Evolutionary conservation across 2,113 vertebrate genomes (phyloP), one percentile per base, ranked within the genome.

Genomic region (Lepus americanus): DNA sequence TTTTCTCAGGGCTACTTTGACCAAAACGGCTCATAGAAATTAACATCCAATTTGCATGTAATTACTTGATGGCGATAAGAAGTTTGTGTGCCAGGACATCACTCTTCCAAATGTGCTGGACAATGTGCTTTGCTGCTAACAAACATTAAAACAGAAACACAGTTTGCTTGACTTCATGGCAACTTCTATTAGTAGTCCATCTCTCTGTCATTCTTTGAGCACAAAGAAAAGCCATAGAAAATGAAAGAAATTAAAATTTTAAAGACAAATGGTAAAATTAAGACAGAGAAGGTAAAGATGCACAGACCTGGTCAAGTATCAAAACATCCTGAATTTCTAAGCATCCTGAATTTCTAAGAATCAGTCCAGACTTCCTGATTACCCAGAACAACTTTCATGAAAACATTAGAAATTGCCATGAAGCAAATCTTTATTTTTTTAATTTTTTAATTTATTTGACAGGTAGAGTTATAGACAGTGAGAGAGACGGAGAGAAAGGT

Each of bases 201-300:
- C 44, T 39, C 44, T 84, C 81, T 76, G 66, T 6, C 13, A 51
- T 36, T 89, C 89, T 61, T 67, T 77, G 22, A 51, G 23, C 55
- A 79, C 19, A 77, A 94, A 16, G 33, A 29, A 92, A 19, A 92
- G 29, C 66, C 33, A 90, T 0, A 51, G 29, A 73, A 79, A 61
- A 90, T 29, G 27, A 66, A 95, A 84, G 20, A 89, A 79, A 89
- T 25, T 44, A 63, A 73, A 83, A 80, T 90, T 25, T 53, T 31
- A 80, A 90, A 66, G 66, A 89, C 39, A 73, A 87, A 92, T 6
- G 44, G 7, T 44, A 44, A 44, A 91, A 73, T 17, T 44, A 82
- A 90, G 17, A 70, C 29, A 84, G 59, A 77, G 23, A 92, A 22
- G 27, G 70, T 49, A 33, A 3, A 66, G 79, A 81, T 29, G 17